Conservation (phyloP, 1,140 invertebrate species). For the Panagrolaimus sp. region DNA sequence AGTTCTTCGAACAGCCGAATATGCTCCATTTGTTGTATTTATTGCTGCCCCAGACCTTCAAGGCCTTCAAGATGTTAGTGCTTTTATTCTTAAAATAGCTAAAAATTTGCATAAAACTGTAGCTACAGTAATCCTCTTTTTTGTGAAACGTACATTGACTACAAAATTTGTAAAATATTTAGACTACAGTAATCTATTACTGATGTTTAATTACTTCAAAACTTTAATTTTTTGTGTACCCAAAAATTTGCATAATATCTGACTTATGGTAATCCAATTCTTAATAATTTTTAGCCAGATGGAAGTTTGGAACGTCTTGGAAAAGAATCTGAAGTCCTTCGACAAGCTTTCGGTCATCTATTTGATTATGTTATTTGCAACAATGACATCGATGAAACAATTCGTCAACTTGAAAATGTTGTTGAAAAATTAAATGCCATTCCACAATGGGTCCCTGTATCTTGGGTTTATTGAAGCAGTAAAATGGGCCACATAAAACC, state of each 20-base stretch:
- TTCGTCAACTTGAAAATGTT: conserved; percentile 73
- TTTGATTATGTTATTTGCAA: conserved; percentile 92
- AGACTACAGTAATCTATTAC: no score
- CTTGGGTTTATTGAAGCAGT: conserved; percentile 52
- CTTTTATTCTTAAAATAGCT: neutral
- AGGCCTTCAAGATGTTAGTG: conserved; percentile 84
- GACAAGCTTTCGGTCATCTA: conserved; percentile 91
- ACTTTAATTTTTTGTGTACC: no score
- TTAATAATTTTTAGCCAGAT: conserved; percentile 73
- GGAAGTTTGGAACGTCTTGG: conserved; percentile 88
- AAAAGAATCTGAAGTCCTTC: conserved; percentile 88
- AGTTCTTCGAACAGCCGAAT: conserved; percentile 88
- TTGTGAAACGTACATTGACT: no score
- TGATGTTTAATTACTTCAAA: no score
- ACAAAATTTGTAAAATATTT: no score
- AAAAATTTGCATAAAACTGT: no score
- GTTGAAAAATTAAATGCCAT: conserved; percentile 58
- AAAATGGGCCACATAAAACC: no score
- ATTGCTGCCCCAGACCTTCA: conserved; percentile 86
- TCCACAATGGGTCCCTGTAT: conserved; percentile 58
- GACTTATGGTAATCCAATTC: no score
- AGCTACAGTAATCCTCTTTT: neutral
- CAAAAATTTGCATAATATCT: no score
- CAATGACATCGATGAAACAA: conserved; percentile 98
- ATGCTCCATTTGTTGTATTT: conserved; percentile 90